Evolutionary conservation across 2,113 vertebrate genomes (phyloP).

Genomic region (Daboia siamensis): DNA sequence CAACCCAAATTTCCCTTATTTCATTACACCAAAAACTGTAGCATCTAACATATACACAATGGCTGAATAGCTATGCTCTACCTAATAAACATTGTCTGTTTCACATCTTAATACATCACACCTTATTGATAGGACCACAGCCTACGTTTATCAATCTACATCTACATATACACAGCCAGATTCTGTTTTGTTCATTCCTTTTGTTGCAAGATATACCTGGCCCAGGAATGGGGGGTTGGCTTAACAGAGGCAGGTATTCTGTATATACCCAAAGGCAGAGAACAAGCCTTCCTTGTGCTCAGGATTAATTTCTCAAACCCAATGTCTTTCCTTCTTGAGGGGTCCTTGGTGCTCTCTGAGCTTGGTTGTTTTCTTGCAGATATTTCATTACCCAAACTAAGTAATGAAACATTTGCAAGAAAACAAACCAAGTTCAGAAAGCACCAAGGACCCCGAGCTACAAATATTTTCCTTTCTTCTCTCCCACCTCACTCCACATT

Average conservation of each 20-base stretch:
- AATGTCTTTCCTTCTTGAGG: not conserved
- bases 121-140: no score
- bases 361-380: not conserved
- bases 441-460: not conserved
- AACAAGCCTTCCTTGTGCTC: not conserved
- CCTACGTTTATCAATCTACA: no score
- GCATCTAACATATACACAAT: no score
- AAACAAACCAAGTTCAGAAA: not conserved
- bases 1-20: no score
- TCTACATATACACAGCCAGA: no score
- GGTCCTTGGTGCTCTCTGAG: not conserved
- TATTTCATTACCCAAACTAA: not conserved
- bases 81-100: no score
- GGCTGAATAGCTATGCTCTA: no score
- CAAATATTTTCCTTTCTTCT: not conserved
- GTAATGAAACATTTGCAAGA: not conserved
- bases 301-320: not conserved
- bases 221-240: not conserved
- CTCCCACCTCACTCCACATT: not conserved
- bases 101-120: no score
- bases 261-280: not conserved
- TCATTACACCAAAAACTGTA: no score
- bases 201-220: not conserved
- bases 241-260: not conserved
- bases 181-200: not conserved